These are phyloP conservation scores for Trichonephila clavata DNA, from an alignment of 1,140 invertebrate genomes.

Conservation along the genomic window DNA sequence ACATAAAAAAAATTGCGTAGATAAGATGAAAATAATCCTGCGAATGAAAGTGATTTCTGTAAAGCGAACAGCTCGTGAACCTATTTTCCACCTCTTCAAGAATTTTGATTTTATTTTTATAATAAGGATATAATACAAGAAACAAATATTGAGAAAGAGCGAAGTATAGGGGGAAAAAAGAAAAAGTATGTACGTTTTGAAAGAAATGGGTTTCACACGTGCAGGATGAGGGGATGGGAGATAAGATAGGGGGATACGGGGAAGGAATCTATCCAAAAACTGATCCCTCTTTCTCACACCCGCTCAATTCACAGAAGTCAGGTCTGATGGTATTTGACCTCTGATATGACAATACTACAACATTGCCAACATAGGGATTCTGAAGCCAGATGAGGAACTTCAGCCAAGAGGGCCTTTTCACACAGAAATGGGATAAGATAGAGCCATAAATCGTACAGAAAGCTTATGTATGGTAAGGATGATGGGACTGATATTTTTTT, in stretches of 20 bases:
- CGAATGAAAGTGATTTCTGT: neutral
- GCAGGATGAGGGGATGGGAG: neutral
- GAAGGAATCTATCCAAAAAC: neutral
- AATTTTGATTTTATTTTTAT: neutral
- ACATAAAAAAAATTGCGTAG: no score
- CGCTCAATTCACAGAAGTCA: slow-evolving; percentile 46
- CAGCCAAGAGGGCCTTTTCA: neutral
- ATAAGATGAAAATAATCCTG: no score
- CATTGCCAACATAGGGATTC: neutral
- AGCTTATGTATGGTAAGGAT: neutral
- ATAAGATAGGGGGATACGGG: neutral
- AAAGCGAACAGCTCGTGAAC: neutral
- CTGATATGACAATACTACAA: neutral
- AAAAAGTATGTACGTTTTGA: neutral
- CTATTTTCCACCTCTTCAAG: neutral
- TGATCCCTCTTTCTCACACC: slow-evolving; percentile 39
- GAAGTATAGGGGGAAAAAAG: neutral
- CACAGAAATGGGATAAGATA: neutral
- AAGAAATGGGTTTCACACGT: slow-evolving; percentile 49
- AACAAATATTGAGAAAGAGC: neutral
- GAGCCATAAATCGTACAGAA: neutral
- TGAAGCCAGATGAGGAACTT: neutral
- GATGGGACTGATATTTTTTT: neutral
- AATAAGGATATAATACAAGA: neutral
- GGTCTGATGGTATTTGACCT: slow-evolving; percentile 60